Base-by-base conservation (phyloP, 2,888 invertebrate genomes). In the Epinotia demarniana region DNA sequence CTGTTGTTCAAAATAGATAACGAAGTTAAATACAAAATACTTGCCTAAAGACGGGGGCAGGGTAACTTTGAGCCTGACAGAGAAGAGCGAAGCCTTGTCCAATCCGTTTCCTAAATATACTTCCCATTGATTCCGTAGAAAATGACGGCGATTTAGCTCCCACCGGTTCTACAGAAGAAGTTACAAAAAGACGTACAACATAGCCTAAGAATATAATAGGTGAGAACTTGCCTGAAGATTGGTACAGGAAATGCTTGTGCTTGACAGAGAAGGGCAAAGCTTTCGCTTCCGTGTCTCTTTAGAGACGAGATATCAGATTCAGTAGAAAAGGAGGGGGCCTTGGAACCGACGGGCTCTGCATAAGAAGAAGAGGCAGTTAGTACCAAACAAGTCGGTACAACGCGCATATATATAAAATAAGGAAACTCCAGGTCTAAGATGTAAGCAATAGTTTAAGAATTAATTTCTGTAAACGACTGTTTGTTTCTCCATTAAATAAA, bases 231-330 rank as follows among this genome's bases (percentile, higher is more conserved):
- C 96, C 96, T 96, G 95, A 95, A 96, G 79, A 95, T 88, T 69
- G 97, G 96, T 78, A 96, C 94, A 71, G 97, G 97, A 92, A 95
- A 96, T 78, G 96, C 96, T 90, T 97, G 97, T 78, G 96, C 97
- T 89, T 96, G 96, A 89, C 96, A 97, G 62, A 96, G 91, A 79
- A 96, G 85, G 62, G 95, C 95, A 88, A 96, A 95, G 85, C 95
- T 94, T 86, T 95, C 94, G 79, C 89, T 91, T 83, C 94, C 89
- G 61, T 91, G 89, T 79, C 95, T 94, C 79, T 94, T 94, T 86
- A 96, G 95, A 63, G 95, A 95, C 81, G 95, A 96, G 79, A 94
- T 91, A 82, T 95, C 96, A 12, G 95, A 95, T 80, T 96, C 96
- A 79, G 96, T 95, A 18, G 96, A 95, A 88, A 96, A 96, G 77